A percentile compares a stretch with the other conserved stretches of the same genome.
Evolutionary conservation across 2,797 vertebrate genomes (phyloP).

Genomic region (Semaprochilodus insignis): DNA sequence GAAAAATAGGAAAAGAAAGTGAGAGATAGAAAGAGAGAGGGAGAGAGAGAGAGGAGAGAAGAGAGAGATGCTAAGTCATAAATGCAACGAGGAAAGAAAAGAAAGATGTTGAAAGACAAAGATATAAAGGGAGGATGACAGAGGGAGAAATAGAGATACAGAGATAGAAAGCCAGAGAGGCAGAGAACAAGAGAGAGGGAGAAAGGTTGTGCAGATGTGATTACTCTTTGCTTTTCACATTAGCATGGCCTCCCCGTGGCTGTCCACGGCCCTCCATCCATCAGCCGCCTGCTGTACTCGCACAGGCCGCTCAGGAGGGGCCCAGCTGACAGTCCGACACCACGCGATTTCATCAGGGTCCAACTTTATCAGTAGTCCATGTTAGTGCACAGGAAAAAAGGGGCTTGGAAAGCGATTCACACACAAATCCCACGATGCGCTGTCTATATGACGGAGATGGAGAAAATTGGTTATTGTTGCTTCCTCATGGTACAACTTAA

Average conservation of each 20-base stretch:
- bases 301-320: constrained; percentile 42
- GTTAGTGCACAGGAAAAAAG: constrained; percentile 24
- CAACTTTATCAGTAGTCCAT: constrained; percentile 51
- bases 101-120: too few relatives aligned
- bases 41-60: background rate
- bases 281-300: constrained; percentile 41
- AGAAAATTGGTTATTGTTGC: constrained; percentile 46
- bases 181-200: constrained; percentile 21
- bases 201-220: constrained; percentile 51
- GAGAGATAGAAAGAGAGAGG: background rate
- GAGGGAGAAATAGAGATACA: background rate
- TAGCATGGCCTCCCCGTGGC: constrained; percentile 47
- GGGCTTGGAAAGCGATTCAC: constrained; percentile 1
- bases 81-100: too few relatives aligned
- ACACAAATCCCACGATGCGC: constrained; percentile 25
- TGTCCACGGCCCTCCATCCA: constrained; percentile 48
- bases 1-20: background rate
- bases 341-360: constrained; percentile 46
- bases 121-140: constrained; percentile 3
- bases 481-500: constrained; percentile 19
- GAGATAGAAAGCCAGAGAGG: background rate
- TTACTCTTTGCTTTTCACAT: constrained; percentile 59
- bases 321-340: constrained; percentile 40
- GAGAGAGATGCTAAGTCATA: background rate
- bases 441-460: constrained; percentile 34